These are phyloP conservation scores for Lucilia sericata DNA, from an alignment of 1,140 invertebrate species.

Conservation along the genomic window DNA sequence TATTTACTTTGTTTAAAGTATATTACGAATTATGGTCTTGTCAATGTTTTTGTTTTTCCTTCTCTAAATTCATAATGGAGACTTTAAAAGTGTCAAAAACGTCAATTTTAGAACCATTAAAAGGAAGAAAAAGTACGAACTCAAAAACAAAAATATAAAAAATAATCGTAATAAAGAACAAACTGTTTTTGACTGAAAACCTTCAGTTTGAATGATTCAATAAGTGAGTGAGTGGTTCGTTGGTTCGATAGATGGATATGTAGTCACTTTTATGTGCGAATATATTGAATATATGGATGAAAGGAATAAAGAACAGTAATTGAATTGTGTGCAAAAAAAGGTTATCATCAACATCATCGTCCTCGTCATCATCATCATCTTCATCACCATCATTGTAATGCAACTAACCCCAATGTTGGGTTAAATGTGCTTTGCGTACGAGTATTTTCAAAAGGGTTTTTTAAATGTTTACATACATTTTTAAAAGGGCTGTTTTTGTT, in stretches of 20 bases:
- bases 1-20: constrained; percentile 35
- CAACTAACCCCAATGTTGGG: constrained; percentile 16
- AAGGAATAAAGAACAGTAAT: background rate
- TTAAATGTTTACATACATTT: constrained; percentile 10
- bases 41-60: background rate
- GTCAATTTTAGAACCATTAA: constrained; percentile 29
- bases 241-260: background rate
- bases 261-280: background rate
- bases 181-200: background rate
- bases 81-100: constrained; percentile 31
- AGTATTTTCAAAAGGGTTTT: background rate
- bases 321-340: constrained; percentile 38
- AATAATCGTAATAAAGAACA: background rate
- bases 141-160: background rate
- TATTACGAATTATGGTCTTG: constrained; percentile 28
- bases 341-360: background rate
- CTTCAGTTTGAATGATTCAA: background rate
- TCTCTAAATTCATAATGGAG: constrained; percentile 13
- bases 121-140: background rate
- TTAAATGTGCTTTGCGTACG: constrained; percentile 20
- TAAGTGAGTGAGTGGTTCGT: background rate
- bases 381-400: constrained; percentile 7
- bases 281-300: background rate
- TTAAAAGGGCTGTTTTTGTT: constrained; percentile 11
- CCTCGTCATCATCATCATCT: background rate